phyloP scores from a whole-genome alignment of 1,140 invertebrate genomes.

The Aphelinus certus region DNA sequence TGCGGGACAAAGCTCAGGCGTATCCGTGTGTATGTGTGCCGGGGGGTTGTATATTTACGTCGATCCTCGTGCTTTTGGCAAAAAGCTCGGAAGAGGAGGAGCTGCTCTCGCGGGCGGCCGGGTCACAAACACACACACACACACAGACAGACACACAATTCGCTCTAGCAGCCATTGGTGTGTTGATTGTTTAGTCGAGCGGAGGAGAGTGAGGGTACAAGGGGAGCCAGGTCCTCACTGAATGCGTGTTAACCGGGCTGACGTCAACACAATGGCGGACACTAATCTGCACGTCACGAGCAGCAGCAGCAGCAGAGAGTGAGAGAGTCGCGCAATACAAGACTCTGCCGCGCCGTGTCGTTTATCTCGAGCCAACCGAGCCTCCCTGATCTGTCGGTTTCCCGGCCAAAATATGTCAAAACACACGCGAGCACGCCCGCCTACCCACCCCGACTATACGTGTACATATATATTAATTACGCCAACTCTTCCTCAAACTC shows the following conservation, averaged over 20 bases:
- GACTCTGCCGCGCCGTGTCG: neutral
- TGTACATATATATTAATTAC: neutral
- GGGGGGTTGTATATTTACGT: no score
- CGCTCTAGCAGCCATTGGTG: neutral
- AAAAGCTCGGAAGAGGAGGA: no score
- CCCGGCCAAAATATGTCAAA: slow-evolving; percentile 65
- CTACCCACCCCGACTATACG: slow-evolving; percentile 30
- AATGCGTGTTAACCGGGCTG: slow-evolving; percentile 65
- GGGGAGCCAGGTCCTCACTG: slow-evolving; percentile 39
- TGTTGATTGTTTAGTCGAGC: slow-evolving; percentile 49
- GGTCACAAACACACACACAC: no score
- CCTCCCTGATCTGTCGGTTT: slow-evolving; percentile 62
- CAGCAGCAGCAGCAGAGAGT: slow-evolving; percentile 43
- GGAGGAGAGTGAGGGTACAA: neutral
- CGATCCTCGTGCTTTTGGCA: no score
- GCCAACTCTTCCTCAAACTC: no score
- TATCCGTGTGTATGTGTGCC: no score
- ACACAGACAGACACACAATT: no score
- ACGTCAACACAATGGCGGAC: slow-evolving; percentile 67
- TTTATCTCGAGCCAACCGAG: neutral
- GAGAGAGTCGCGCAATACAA: neutral
- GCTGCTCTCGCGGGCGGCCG: no score
- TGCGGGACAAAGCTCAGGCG: no score
- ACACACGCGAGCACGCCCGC: slow-evolving; percentile 39
- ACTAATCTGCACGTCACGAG: slow-evolving; percentile 67